Evolutionary conservation across 2,888 invertebrate genomes (phyloP).

Genomic region (Patella ulyssiponensis): DNA sequence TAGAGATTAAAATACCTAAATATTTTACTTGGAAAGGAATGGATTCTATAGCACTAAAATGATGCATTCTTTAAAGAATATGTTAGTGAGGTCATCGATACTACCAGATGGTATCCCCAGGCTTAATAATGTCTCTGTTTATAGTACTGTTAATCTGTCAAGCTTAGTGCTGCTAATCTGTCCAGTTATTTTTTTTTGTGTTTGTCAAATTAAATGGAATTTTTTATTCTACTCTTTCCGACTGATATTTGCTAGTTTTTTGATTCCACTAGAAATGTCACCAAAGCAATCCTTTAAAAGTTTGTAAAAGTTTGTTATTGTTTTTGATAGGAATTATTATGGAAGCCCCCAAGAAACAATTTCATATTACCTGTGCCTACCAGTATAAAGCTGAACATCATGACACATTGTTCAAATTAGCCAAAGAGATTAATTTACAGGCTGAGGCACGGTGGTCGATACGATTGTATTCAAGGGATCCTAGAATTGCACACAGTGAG

Average conservation of each 20-base stretch:
- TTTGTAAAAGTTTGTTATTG: background rate
- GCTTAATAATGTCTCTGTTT: too few species aligned
- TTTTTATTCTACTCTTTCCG: background rate
- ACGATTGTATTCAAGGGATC: constrained; percentile 87
- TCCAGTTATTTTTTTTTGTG: too few species aligned
- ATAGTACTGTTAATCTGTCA: too few species aligned
- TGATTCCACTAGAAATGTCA: background rate
- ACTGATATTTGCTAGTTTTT: background rate
- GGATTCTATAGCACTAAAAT: too few species aligned
- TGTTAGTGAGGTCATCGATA: too few species aligned
- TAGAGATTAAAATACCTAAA: too few species aligned
- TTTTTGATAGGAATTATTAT: constrained; percentile 58
- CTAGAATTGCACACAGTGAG: constrained; percentile 58
- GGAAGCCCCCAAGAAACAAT: constrained; percentile 86
- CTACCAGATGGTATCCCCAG: too few species aligned
- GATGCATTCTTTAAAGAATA: too few species aligned
- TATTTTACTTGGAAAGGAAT: too few species aligned
- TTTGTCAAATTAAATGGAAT: background rate
- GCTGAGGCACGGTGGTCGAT: constrained; percentile 86
- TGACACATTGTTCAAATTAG: constrained; percentile 81
- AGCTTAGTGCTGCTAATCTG: too few species aligned
- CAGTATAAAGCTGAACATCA: constrained; percentile 85
- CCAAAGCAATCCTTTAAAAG: background rate
- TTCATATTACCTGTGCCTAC: constrained; percentile 91
- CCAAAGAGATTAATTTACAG: constrained; percentile 81